Percentiles rank a stretch among this genome's conserved stretches.
These are phyloP conservation scores for Megalonaias nervosa DNA, from an alignment of 1,140 invertebrate species.

Conservation along the genomic window DNA sequence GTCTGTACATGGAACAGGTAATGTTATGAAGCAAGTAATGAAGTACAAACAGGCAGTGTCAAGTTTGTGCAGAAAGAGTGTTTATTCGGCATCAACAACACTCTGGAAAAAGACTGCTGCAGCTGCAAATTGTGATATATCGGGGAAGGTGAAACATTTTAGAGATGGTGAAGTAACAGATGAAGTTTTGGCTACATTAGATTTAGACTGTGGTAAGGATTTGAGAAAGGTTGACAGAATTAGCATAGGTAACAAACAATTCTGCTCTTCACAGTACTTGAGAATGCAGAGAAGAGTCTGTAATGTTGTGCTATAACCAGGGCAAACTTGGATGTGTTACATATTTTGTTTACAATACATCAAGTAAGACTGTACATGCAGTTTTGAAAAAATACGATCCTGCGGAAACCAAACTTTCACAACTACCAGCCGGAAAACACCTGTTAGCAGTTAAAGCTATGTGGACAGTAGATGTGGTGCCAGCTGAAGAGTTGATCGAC, in stretches of 20 bases:
- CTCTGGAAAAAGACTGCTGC: no score
- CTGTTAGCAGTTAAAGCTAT: conserved; percentile 9
- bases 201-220: neutral
- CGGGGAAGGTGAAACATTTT: no score
- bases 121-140: no score
- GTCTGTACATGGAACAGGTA: no score
- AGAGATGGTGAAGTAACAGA: no score
- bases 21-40: no score
- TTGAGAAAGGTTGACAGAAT: conserved; percentile 18
- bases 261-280: conserved; percentile 11
- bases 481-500: conserved; percentile 10
- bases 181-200: conserved; percentile 1
- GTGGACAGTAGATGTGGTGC: neutral
- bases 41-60: no score
- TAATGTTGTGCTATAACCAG: conserved; percentile 2
- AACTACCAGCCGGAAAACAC: neutral
- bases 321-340: conserved; percentile 7
- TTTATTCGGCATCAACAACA: no score
- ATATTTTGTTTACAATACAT: conserved; percentile 20
- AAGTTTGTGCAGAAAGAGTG: no score
- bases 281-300: conserved; percentile 33
- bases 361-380: conserved; percentile 23
- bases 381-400: no score
- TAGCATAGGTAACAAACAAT: conserved; percentile 15
- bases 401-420: neutral